Conservation (phyloP, 2,113 vertebrate species). For the Chunga burmeisteri region DNA sequence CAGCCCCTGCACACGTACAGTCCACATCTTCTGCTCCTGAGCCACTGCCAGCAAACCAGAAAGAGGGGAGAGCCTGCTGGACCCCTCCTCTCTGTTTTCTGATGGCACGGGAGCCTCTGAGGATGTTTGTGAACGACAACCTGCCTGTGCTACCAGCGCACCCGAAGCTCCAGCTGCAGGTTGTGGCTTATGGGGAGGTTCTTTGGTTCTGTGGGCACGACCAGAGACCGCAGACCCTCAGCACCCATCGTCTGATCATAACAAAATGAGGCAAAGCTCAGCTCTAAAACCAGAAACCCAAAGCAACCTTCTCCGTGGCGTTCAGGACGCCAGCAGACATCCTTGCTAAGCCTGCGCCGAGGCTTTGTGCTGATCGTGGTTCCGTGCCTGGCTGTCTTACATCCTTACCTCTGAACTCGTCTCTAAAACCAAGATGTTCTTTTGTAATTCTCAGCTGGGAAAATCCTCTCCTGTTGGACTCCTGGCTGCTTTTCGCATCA, state of each 20-base stretch:
- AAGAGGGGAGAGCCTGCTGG: background rate
- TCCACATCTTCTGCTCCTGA: background rate
- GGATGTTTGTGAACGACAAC: background rate
- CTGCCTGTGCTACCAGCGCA: background rate
- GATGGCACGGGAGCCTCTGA: background rate
- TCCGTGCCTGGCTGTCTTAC: background rate
- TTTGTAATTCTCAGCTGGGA: background rate
- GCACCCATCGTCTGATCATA: rapidly evolving
- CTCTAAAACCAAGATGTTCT: background rate
- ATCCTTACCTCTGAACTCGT: background rate
- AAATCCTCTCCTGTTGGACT: background rate
- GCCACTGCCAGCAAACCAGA: background rate
- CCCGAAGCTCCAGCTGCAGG: background rate
- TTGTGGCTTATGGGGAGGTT: background rate
- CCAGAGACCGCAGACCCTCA: background rate
- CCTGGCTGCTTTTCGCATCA: background rate
- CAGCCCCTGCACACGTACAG: background rate
- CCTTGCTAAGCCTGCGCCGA: background rate
- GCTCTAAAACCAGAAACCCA: background rate
- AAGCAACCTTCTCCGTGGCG: background rate
- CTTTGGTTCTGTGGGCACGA: background rate
- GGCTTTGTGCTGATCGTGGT: background rate
- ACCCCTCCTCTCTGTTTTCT: rapidly evolving
- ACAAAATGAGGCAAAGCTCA: background rate
- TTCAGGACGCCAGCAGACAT: background rate